Conservation (phyloP, 2,888 invertebrate species). For the Hylaea fasciaria region DNA sequence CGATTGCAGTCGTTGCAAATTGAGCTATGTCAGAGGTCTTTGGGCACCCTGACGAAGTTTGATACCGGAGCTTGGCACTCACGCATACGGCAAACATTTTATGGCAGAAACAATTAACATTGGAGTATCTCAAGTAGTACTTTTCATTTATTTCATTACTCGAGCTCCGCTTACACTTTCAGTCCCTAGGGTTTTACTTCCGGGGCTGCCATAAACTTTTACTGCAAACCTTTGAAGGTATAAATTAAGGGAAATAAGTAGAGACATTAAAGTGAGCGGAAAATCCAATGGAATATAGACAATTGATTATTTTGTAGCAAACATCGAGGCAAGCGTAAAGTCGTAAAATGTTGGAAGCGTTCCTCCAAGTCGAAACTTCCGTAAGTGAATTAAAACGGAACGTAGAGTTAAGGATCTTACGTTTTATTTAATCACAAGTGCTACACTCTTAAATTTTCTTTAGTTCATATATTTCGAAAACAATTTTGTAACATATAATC, state of each 20-base stretch:
- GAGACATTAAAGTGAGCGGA: conserved; percentile 50
- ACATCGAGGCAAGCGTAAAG: conserved; percentile 52
- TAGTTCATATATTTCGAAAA: too few relatives aligned
- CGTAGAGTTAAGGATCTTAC: conserved; percentile 29
- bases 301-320: conserved; percentile 55
- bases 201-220: conserved; percentile 41
- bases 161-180: conserved; percentile 15
- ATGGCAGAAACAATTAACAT: conserved; percentile 21
- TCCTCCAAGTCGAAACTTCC: conserved; percentile 42
- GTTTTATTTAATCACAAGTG: conserved; percentile 19
- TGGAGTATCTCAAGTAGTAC: conserved; percentile 20
- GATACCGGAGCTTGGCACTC: too few relatives aligned
- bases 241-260: conserved; percentile 52
- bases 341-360: conserved; percentile 50
- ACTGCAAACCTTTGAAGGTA: conserved; percentile 43
- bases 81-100: not conserved
- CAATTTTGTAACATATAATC: too few relatives aligned
- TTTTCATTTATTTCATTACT: conserved; percentile 23
- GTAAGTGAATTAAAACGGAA: conserved; percentile 60
- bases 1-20: too few relatives aligned
- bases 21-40: too few relatives aligned
- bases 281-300: conserved; percentile 46
- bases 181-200: conserved; percentile 27
- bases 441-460: too few relatives aligned
- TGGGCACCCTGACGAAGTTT: too few relatives aligned